Evolutionary conservation across 2,113 vertebrate species (phyloP).

Genomic region (Rhizomys pruinosus): DNA sequence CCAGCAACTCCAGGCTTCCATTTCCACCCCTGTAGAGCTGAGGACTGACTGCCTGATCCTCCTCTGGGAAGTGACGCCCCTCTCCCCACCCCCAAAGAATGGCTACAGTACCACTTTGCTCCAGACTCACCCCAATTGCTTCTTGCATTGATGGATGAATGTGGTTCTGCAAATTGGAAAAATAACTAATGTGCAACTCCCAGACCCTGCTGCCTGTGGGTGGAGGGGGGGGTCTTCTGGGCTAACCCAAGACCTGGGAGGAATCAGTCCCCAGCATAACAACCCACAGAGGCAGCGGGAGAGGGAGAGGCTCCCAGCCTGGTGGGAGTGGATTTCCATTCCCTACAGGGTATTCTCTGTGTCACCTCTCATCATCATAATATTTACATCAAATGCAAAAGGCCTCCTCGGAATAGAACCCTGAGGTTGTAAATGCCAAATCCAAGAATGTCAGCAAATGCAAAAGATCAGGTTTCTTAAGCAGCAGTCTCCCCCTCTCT

Average conservation of each 20-base stretch:
- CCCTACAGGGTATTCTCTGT: constrained; percentile 78
- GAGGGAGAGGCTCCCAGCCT: constrained; percentile 69
- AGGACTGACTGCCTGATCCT: neutral
- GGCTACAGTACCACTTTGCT: neutral
- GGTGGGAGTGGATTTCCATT: constrained; percentile 79
- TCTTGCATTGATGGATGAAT: constrained; percentile 64
- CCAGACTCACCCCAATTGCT: neutral
- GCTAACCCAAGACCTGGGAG: constrained; percentile 65
- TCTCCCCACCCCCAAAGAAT: neutral
- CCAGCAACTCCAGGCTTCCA: neutral
- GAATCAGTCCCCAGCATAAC: constrained; percentile 70
- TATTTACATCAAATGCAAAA: constrained; percentile 85
- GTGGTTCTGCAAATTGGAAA: constrained; percentile 66
- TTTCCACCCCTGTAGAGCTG: neutral
- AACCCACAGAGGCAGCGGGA: constrained; percentile 61
- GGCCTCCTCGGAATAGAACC: constrained; percentile 81
- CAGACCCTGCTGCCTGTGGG: constrained; percentile 33
- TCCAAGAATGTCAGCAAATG: constrained; percentile 81
- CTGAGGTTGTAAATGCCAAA: constrained; percentile 83
- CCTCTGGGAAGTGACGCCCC: neutral
- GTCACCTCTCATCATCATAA: constrained; percentile 84
- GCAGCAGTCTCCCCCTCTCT: constrained; percentile 51
- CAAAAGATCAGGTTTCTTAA: constrained; percentile 76
- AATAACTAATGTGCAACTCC: constrained; percentile 60
- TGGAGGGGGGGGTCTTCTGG: constrained; percentile 63